Evolutionary conservation across 2,888 invertebrate species (phyloP).

Genomic region (Apodemia hepburni): DNA sequence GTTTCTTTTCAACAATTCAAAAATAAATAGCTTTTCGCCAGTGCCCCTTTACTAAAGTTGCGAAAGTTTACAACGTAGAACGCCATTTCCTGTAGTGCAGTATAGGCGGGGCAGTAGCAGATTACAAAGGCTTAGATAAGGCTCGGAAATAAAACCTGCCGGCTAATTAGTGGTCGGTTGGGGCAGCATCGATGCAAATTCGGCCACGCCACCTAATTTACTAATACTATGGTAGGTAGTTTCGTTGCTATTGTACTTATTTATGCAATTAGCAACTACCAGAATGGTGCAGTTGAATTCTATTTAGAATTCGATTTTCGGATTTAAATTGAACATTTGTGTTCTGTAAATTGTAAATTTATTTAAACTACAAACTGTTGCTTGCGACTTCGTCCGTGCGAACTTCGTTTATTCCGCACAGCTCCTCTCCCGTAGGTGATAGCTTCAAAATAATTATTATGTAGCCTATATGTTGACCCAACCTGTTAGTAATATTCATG

Average conservation of each 20-base stretch:
- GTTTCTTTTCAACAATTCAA: neutral
- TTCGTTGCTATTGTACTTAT: conserved; percentile 1
- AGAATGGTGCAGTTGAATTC: neutral
- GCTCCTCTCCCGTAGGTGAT: no score
- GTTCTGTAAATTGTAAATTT: no score
- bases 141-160: conserved; percentile 69
- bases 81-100: conserved; percentile 26
- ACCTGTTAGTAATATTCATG: no score
- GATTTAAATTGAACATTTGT: neutral
- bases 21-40: neutral
- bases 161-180: conserved; percentile 10
- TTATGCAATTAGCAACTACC: neutral
- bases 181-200: conserved; percentile 8
- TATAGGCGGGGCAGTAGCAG: conserved; percentile 55
- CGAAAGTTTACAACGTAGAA: conserved; percentile 15
- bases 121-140: conserved; percentile 67
- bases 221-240: conserved; percentile 3
- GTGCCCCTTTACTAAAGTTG: neutral
- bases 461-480: no score
- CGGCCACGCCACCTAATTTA: neutral
- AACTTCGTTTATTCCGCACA: no score
- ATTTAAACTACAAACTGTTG: no score
- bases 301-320: neutral
- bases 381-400: no score
- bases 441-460: no score